Evolutionary conservation across 2,888 invertebrate species (phyloP), one percentile per base, ranked within the genome.

Genomic region (Coenonympha arcania): DNA sequence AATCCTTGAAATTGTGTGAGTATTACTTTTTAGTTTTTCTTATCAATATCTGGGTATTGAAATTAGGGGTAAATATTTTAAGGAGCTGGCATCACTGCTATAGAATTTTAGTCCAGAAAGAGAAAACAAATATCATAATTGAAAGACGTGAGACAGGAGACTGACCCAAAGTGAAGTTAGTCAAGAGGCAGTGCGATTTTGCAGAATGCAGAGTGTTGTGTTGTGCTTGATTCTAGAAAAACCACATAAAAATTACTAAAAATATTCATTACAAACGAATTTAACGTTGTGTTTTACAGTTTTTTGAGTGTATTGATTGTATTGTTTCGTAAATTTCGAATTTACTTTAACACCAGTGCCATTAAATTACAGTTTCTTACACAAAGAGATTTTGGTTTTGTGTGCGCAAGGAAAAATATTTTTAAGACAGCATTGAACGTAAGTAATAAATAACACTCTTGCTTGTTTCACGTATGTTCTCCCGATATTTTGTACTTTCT

Each of bases 381-480:
- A 80, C 82, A 82, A 83, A 83, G 81, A 68, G 64, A 63, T 62
- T 62, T 61, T 51, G 61, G 68, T 67, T 28, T 54, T 55, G 58
- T 62, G 62, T 68, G 64, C 65, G 63, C 62, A 63, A 60, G 62
- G 57, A 57, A 58, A 34, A n/a, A n/a, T n/a, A n/a, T n/a, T 43
- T 42, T 49, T 50, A 22, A 42, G 24, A 52, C 60, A 60, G 28
- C 64, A 54, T 59, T 53, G 55, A 65, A 67, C 62, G 80, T 80
- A 71, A 79, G 79, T 65, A 55, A 15, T 13, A 22, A 39, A 24
- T 40, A 19, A 16, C 13, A 18, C 16, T 26, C 16, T 26, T 26
- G 1, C 4, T 4, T 39, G 13, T 39, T 11, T 36, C 5, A 16
- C 18, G 28, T n/a, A n/a, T n/a, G n/a, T n/a, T 42, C 19, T 16